Conservation (phyloP, 2,113 vertebrate genomes). For the Suricata suricatta region DNA sequence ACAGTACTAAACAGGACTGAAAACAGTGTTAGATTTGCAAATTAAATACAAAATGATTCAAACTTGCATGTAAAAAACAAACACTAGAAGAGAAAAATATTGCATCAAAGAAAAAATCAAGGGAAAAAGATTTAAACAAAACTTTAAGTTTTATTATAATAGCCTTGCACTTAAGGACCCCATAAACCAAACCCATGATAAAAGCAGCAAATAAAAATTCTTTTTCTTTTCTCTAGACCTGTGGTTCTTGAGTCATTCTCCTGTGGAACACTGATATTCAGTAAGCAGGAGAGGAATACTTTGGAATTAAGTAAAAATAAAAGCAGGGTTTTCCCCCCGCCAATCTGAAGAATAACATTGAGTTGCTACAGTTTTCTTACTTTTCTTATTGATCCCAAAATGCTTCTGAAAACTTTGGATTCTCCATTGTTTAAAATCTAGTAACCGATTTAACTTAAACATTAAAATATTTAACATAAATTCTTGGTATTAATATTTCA, state of each 20-base stretch:
- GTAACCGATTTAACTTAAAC: conserved; percentile 17
- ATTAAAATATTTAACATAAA: conserved; percentile 38
- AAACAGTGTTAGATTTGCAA: neutral
- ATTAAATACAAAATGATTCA: conserved; percentile 25
- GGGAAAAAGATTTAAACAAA: neutral
- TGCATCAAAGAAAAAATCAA: neutral
- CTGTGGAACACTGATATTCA: neutral
- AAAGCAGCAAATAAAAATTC: neutral
- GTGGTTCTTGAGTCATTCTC: neutral
- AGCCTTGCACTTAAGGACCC: neutral
- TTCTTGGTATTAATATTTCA: conserved; percentile 15
- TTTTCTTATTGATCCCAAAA: conserved; percentile 42
- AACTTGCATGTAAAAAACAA: conserved; percentile 12
- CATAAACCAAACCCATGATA: neutral
- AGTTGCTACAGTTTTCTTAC: conserved; percentile 3
- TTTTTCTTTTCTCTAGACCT: neutral
- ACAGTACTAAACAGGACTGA: neutral
- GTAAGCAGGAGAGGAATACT: neutral
- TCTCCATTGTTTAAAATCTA: conserved; percentile 36
- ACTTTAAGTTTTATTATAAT: conserved; percentile 12
- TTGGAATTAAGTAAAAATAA: conserved; percentile 29
- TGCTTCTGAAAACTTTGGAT: neutral
- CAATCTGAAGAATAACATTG: conserved; percentile 34
- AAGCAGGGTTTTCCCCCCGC: neutral
- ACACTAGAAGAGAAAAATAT: neutral